Conservation (phyloP, 2,888 invertebrate genomes). For the Metellina segmentata region DNA sequence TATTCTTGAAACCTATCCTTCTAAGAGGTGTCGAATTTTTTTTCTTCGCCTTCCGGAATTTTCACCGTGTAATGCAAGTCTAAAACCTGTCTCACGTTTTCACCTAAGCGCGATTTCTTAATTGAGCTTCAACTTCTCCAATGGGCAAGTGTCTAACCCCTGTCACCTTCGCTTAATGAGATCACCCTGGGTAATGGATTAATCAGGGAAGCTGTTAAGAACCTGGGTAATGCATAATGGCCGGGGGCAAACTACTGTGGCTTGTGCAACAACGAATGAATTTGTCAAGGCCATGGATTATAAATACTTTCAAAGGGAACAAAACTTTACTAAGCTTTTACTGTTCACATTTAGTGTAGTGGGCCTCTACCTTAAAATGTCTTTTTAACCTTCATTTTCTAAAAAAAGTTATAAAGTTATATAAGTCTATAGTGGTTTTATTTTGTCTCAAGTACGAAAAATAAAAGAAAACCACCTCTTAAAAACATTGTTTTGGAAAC, state of each 20-base stretch:
- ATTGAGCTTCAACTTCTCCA: constrained; percentile 36
- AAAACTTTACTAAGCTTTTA: no score
- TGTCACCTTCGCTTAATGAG: constrained; percentile 8
- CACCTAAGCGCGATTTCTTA: constrained; percentile 29
- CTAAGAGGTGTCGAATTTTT: neutral
- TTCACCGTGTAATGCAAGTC: no score
- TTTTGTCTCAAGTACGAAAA: no score
- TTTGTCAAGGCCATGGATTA: neutral
- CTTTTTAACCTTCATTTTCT: no score
- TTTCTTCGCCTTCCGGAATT: no score
- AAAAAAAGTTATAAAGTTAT: no score
- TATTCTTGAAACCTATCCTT: neutral
- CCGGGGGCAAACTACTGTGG: neutral
- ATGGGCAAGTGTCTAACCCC: constrained; percentile 14
- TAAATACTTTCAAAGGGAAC: neutral
- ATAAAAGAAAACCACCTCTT: no score
- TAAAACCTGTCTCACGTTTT: constrained; percentile 34
- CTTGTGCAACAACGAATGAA: neutral
- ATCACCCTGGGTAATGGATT: constrained; percentile 29
- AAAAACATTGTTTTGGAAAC: no score
- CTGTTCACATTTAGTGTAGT: no score
- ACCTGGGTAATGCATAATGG: no score
- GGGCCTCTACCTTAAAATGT: no score
- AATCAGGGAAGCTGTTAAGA: neutral
- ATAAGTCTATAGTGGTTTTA: no score